Evolutionary conservation across 2,797 vertebrate genomes (phyloP), one percentile per base, ranked within the genome.

Genomic region (Tokudaia tokunoshimensis): DNA sequence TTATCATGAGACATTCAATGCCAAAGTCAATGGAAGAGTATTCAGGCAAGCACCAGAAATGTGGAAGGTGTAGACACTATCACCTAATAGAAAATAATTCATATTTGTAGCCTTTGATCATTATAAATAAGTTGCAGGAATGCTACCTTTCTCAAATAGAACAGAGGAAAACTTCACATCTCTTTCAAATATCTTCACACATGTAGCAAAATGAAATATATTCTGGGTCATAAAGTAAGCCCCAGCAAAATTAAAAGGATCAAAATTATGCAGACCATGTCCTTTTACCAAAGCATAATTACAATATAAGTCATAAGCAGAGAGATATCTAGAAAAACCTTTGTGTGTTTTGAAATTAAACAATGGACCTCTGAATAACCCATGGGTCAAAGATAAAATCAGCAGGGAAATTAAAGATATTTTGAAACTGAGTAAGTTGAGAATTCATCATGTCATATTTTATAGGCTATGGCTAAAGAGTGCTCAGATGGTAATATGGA

Each of bases 321-420:
- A 22, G 94, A 74, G 26, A 31, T 78, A 74, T 31, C 14, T 93
- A n/a, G 50, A 89, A 79, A 92, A 67, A 52, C 74, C 19, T 89
- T 86, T 78, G 83, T 52, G 4, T 80, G 37, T 91, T 82, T 94
- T 52, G 41, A 96, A 95, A 92, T 95, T 67, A 87, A 96, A 76
- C 12, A 80, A 14, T n/a, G 83, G 26, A 78, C 24, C 74, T 86
- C 41, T 96, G 70, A 92, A 74, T 61, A 89, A 79, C 80, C 75
- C 41, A 20, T 31, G 19, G 44, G 63, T 95, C 91, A 96, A 87
- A 86, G 37, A 86, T 59, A 57, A 95, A 82, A 93, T 67, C 34
- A 76, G 22, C 76, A 89, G 63, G 24, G n/a, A 67, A 79, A 80
- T 95, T 57, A 80, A 15, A 92, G 59, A 80, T 75, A 92, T 80